Evolutionary conservation across 2,113 vertebrate genomes (phyloP).

Genomic region (Bettongia penicillata): DNA sequence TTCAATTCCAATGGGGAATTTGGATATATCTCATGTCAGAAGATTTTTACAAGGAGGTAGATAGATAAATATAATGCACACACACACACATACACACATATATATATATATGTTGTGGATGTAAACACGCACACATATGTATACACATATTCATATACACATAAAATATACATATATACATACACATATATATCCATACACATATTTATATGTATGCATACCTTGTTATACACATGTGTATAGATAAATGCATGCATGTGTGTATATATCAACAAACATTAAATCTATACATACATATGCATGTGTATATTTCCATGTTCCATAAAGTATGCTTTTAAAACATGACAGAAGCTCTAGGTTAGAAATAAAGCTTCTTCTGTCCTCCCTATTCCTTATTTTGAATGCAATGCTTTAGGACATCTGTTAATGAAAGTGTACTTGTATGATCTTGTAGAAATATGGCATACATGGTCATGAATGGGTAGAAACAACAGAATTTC

Average conservation of each 20-base stretch:
- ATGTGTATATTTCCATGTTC: neutral
- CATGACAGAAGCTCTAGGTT: neutral
- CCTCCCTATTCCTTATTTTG: neutral
- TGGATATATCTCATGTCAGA: slow-evolving; percentile 20
- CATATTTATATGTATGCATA: too few species aligned
- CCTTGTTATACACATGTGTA: too few species aligned
- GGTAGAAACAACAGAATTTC: slow-evolving; percentile 26
- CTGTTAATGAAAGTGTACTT: slow-evolving; percentile 11
- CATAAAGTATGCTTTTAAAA: slow-evolving; percentile 6
- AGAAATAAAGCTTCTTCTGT: slow-evolving; percentile 24
- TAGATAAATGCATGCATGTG: too few species aligned
- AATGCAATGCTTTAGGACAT: neutral
- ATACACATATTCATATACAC: too few species aligned
- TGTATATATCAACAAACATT: neutral
- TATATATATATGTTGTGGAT: neutral
- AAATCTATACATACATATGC: neutral
- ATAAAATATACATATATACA: too few species aligned
- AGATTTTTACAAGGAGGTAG: neutral
- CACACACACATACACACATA: neutral
- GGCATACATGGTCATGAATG: neutral
- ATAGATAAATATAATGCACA: neutral
- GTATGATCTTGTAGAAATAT: neutral
- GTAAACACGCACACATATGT: too few species aligned
- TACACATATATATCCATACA: too few species aligned
- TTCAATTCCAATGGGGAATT: neutral